Conservation (phyloP, 1,140 invertebrate species). For the Megathymus violae region DNA sequence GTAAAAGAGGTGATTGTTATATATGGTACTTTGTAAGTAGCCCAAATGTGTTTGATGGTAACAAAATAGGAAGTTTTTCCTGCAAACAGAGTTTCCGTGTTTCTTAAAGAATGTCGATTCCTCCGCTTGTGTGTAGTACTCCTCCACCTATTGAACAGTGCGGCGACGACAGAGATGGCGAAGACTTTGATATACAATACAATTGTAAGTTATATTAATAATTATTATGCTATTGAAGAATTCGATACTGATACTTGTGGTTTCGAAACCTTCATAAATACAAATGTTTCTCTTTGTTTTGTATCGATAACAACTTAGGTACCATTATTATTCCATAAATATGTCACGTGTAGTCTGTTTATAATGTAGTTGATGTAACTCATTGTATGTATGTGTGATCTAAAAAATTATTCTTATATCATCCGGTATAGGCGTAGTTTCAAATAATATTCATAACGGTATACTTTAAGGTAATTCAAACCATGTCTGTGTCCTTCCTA, state of each 20-base stretch:
- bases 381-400: too few species aligned
- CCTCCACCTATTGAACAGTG: conserved; percentile 81
- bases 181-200: conserved; percentile 77
- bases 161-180: conserved; percentile 76
- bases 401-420: too few species aligned
- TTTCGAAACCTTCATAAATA: conserved; percentile 29
- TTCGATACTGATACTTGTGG: conserved; percentile 15
- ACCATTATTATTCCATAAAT: background rate
- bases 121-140: conserved; percentile 81
- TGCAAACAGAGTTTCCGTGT: conserved; percentile 31
- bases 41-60: conserved; percentile 39
- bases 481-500: too few species aligned
- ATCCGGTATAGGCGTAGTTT: too few species aligned
- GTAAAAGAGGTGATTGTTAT: conserved; percentile 24
- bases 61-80: conserved; percentile 30
- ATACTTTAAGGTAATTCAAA: too few species aligned
- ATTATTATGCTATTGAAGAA: conserved; percentile 7
- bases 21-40: conserved; percentile 1
- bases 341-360: background rate
- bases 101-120: conserved; percentile 75
- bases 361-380: too few species aligned
- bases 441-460: too few species aligned
- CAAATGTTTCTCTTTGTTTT: conserved; percentile 22
- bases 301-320: background rate
- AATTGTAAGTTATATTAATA: conserved; percentile 62